Percentiles rank a stretch among this genome's conserved stretches.
Conservation (phyloP, 64 coral and sea anemone species). For the Platygyra sinensis region DNA sequence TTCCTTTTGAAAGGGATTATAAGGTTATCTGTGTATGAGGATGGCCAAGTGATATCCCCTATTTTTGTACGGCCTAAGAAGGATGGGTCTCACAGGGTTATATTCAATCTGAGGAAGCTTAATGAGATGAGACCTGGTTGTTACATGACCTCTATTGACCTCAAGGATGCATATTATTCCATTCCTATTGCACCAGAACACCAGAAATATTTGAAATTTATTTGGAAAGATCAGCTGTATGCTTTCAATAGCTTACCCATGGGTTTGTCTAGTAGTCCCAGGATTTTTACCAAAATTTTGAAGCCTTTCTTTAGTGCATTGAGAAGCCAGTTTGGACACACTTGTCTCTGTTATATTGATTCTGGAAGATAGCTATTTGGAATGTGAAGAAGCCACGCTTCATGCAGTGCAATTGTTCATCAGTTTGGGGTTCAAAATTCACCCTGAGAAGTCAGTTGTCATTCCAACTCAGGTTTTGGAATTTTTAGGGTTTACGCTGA, state of each 20-base stretch:
- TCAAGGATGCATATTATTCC: constrained; percentile 69
- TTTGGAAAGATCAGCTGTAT: constrained; percentile 67
- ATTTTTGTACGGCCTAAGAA: too few relatives aligned
- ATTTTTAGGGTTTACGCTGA: constrained; percentile 44
- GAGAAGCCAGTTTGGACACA: constrained; percentile 51
- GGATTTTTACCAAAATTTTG: constrained; percentile 71
- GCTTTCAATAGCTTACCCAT: constrained; percentile 61
- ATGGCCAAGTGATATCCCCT: too few relatives aligned
- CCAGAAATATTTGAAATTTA: constrained; percentile 65
- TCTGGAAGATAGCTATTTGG: not conserved
- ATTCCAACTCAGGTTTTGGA: constrained; percentile 38
- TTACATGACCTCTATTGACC: constrained; percentile 75
- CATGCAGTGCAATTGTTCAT: constrained; percentile 12
- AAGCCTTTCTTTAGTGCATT: constrained; percentile 56
- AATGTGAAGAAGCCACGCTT: constrained; percentile 8
- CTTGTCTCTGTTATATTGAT: constrained; percentile 65
- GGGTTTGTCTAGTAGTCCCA: constrained; percentile 64
- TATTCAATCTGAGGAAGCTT: constrained; percentile 59
- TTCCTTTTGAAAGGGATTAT: too few relatives aligned
- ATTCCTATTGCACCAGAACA: constrained; percentile 51
- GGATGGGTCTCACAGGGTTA: constrained; percentile 4
- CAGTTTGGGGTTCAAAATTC: constrained; percentile 52
- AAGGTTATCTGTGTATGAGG: too few relatives aligned
- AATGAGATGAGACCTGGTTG: constrained; percentile 63
- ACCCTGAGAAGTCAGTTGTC: constrained; percentile 46